These are phyloP conservation scores for Pycnonotus jocosus DNA, from an alignment of 2,113 vertebrate genomes.

Conservation along the genomic window DNA sequence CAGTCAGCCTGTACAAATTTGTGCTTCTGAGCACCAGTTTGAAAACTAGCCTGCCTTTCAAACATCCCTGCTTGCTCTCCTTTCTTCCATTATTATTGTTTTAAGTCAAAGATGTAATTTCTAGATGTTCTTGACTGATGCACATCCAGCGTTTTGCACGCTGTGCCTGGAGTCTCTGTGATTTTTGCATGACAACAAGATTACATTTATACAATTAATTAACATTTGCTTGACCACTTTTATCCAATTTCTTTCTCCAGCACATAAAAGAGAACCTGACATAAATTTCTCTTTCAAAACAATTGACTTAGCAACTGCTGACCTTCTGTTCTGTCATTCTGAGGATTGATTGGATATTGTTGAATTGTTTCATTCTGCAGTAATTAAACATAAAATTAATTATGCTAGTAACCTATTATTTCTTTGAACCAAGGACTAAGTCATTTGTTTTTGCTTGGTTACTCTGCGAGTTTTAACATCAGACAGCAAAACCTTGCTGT, in stretches of 20 bases:
- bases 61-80: neutral
- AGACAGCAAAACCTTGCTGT: slow-evolving; percentile 61
- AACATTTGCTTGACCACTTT: slow-evolving; percentile 80
- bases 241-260: slow-evolving; percentile 80
- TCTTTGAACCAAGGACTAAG: slow-evolving; percentile 79
- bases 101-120: neutral
- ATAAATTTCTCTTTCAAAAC: slow-evolving; percentile 84
- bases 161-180: slow-evolving; percentile 35
- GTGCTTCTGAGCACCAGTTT: neutral
- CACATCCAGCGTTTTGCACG: neutral
- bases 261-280: slow-evolving; percentile 77
- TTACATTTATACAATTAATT: slow-evolving; percentile 81
- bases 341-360: slow-evolving; percentile 81
- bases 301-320: slow-evolving; percentile 83
- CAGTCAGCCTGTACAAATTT: neutral
- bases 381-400: slow-evolving; percentile 88
- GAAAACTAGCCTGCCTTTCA: neutral
- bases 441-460: slow-evolving; percentile 76
- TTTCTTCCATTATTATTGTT: neutral
- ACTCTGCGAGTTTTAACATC: slow-evolving; percentile 67
- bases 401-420: slow-evolving; percentile 80
- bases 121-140: slow-evolving; percentile 29
- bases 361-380: slow-evolving; percentile 82
- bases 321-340: slow-evolving; percentile 80
- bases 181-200: slow-evolving; percentile 70